Conservation (phyloP, 1,140 invertebrate genomes). For the Periplaneta americana region DNA sequence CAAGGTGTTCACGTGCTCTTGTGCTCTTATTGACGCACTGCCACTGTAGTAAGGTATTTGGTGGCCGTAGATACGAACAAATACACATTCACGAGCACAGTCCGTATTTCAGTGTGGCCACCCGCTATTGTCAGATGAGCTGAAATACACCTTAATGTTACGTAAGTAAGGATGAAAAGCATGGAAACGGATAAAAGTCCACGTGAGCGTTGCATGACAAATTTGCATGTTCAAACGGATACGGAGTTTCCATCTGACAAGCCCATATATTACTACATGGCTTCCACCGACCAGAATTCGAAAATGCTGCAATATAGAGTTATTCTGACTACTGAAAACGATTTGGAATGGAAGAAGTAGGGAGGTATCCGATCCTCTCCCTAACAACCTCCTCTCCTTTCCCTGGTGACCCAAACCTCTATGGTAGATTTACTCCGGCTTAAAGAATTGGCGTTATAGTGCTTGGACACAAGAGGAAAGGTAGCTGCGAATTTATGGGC, state of each 20-base stretch:
- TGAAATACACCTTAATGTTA: not conserved
- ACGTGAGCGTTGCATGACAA: not conserved
- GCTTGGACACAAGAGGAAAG: not conserved
- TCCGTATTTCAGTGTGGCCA: too few relatives aligned
- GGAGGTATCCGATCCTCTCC: not conserved
- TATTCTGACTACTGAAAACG: not conserved
- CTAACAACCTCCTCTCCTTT: not conserved
- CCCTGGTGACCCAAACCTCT: not conserved
- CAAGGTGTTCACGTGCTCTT: too few relatives aligned
- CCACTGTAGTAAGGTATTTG: too few relatives aligned
- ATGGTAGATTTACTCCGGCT: not conserved
- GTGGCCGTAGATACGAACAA: too few relatives aligned
- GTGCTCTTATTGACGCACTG: too few relatives aligned
- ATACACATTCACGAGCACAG: too few relatives aligned
- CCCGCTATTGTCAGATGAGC: too few relatives aligned
- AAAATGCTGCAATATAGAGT: not conserved
- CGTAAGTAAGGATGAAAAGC: not conserved
- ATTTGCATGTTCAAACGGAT: not conserved
- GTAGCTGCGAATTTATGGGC: not conserved
- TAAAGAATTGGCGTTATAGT: not conserved
- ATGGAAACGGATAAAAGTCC: not conserved
- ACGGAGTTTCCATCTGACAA: not conserved
- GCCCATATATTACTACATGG: not conserved
- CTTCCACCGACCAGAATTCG: not conserved
- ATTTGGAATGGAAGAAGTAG: too few relatives aligned